A percentile compares a stretch with the other conserved stretches of the same genome.
Conservation (phyloP, 2,797 vertebrate genomes). For the Thripadectes ignobilis region DNA sequence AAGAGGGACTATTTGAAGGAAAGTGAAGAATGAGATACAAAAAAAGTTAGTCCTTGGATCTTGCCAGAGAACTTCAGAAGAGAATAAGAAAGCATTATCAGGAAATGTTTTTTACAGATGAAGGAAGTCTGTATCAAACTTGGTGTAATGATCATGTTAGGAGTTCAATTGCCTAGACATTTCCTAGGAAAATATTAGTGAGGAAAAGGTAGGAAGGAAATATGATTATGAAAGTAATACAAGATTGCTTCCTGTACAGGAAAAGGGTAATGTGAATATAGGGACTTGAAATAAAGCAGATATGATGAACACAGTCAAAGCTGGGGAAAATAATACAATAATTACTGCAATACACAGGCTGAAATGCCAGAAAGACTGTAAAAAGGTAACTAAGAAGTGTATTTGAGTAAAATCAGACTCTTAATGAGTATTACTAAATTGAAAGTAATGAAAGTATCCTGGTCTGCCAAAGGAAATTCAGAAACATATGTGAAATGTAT, state of each 20-base stretch:
- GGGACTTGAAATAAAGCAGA: not conserved
- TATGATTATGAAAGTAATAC: not conserved
- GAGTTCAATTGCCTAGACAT: conserved; percentile 17
- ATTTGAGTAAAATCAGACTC: not conserved
- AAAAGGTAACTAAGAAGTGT: not conserved
- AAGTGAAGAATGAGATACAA: conserved; percentile 44
- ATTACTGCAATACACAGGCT: not conserved
- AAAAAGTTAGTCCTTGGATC: conserved; percentile 21
- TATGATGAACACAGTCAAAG: not conserved
- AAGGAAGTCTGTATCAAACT: conserved; percentile 57
- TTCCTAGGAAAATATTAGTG: conserved; percentile 49
- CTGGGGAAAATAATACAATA: not conserved
- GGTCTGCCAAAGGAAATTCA: not conserved
- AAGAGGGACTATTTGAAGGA: conserved; percentile 21
- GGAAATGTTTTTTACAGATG: conserved; percentile 58
- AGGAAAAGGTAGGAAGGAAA: conserved; percentile 29
- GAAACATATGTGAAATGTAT: not conserved
- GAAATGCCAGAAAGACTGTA: not conserved
- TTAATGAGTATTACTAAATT: not conserved
- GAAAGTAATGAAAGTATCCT: not conserved
- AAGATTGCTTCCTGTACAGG: conserved; percentile 27
- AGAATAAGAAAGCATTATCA: conserved; percentile 33
- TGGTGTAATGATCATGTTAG: not conserved
- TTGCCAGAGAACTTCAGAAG: conserved; percentile 13
- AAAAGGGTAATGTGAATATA: not conserved